Base-by-base conservation (phyloP, 2,797 vertebrate genomes). In the Crenichthys baileyi region DNA sequence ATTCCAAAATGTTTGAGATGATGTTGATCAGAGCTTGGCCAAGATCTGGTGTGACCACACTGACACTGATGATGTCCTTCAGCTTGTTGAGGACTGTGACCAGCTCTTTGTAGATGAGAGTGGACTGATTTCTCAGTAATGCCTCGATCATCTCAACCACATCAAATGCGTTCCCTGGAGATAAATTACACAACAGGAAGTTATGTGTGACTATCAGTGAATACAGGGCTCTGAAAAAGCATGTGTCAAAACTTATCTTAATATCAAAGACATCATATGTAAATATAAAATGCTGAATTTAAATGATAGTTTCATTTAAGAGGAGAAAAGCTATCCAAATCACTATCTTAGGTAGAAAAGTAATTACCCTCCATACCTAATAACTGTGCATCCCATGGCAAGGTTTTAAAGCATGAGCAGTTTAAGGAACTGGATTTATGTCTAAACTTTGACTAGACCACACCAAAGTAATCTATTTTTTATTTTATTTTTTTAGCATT, bases 101-200 rank as follows among this genome's bases (percentile, higher is more conserved):
- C 76, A 96, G 89, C 77, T 98, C 96, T 39, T 93, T 53, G 36
- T 88, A 75, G 44, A 76, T 81, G 76, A 97, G 88, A 4, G 13
- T 15, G 12, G 87, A 56, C 0, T 90, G 93, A 46, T 94, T 73
- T 7, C 78, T 90, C 6, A 97, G 89, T 78, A 97, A 91, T 86
- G 88, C 82, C 55, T 94, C 71, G 63, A 98, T 96, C 83, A 96
- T 97, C 31, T 93, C 88, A 76, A 96, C 87, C 74, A 97, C 85
- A 1, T 97, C 95, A 61, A 88, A 53, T 0, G 95, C 95, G 11
- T 96, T 98, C 29, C 96, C 98, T 99, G 88, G 18, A 76, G 26
- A 82, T 9, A 29, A 50, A 41, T 26, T 22, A 58, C 1, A 78
- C 7, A 67, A 7, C 36, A n/a, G 44, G 2, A 22, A 9, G 71